phyloP scores from a whole-genome alignment of 2,888 invertebrate species.

The Prostheceraeus crozeri region DNA sequence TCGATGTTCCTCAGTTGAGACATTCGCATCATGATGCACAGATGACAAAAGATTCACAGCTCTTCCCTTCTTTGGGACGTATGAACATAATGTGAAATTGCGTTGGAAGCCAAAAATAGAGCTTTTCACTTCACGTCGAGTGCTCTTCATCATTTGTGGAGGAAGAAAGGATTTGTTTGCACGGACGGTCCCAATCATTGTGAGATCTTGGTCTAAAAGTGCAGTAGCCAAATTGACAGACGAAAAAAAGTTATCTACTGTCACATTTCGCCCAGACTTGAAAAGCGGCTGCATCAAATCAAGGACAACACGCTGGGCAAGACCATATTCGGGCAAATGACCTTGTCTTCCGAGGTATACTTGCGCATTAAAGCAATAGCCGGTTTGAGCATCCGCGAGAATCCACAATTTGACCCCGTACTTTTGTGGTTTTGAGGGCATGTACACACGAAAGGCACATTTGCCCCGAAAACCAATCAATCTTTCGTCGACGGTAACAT shows the following conservation, averaged over 20 bases:
- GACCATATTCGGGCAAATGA: background rate
- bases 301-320: background rate
- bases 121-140: background rate
- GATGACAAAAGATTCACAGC: background rate
- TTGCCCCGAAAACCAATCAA: conserved; percentile 10
- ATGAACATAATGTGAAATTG: background rate
- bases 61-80: background rate
- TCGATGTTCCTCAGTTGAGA: background rate
- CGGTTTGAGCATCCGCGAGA: background rate
- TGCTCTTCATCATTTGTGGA: background rate
- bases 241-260: conserved; percentile 7
- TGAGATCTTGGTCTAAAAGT: background rate
- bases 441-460: conserved; percentile 5
- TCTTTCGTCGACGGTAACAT: conserved; percentile 26
- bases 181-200: background rate
- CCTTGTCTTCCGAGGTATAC: conserved; percentile 14
- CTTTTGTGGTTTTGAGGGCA: conserved; percentile 12
- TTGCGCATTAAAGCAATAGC: conserved; percentile 3
- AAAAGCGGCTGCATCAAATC: background rate
- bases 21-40: conserved; percentile 10
- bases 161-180: background rate
- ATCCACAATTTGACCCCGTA: conserved; percentile 8
- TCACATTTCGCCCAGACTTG: conserved; percentile 16
- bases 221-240: background rate
- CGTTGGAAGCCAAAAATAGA: background rate